These are phyloP conservation scores for Aphodius granarius DNA, from an alignment of 2,888 invertebrate species.

Conservation along the genomic window DNA sequence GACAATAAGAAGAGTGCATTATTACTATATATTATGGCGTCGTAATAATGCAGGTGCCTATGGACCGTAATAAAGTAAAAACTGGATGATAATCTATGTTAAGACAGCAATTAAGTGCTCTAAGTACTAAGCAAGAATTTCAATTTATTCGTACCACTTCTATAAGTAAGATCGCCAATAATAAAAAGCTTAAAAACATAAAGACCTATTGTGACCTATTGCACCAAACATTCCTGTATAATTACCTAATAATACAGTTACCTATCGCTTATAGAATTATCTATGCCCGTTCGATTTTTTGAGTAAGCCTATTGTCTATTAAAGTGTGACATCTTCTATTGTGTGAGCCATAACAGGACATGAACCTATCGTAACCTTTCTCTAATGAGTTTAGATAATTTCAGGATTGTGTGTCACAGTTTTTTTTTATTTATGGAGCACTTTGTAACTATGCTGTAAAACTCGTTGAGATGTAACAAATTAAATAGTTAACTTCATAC, in stretches of 20 bases:
- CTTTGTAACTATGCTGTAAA: background rate
- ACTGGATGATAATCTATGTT: background rate
- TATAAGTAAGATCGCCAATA: no score
- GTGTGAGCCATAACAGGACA: conserved; percentile 11
- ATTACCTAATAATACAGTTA: background rate
- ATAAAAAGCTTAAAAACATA: no score
- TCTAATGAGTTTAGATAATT: background rate
- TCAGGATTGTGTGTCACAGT: background rate
- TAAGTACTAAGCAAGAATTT: background rate
- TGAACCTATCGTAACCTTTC: background rate
- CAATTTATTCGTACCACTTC: background rate
- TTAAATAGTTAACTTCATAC: background rate
- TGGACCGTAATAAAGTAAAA: background rate
- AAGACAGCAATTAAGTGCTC: background rate
- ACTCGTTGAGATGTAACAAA: background rate
- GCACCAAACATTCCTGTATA: background rate
- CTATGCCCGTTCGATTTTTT: conserved; percentile 9
- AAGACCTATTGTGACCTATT: background rate
- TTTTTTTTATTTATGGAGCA: background rate
- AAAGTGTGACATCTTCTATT: conserved; percentile 6
- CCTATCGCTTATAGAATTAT: conserved; percentile 6
- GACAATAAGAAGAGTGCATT: background rate
- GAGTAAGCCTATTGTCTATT: conserved; percentile 1
- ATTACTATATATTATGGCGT: background rate
- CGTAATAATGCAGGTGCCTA: background rate